Evolutionary conservation across 2,113 vertebrate species (phyloP).

Genomic region (Actenoides lindsayi): DNA sequence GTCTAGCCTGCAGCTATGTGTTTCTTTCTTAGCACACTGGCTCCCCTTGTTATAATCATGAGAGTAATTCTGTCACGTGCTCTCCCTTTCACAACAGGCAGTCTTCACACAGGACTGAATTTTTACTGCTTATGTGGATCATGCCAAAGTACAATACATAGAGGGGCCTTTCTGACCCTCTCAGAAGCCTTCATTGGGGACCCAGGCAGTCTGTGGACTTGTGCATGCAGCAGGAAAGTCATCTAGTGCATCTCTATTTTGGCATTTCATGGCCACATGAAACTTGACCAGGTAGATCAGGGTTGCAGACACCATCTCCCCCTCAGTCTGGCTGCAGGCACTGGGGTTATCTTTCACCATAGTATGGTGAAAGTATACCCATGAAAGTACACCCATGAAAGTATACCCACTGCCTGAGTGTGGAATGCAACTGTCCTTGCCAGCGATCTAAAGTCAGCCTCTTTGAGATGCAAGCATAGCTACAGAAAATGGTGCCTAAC

Average conservation of each 20-base stretch:
- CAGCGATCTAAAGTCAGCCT: constrained; percentile 15
- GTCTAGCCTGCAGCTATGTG: constrained; percentile 45
- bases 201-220: background rate
- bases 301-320: background rate
- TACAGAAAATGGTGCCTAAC: background rate
- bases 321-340: background rate
- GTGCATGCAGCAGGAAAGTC: background rate
- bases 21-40: constrained; percentile 23
- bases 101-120: background rate
- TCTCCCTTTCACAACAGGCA: background rate
- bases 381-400: too few relatives aligned
- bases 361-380: background rate
- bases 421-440: constrained; percentile 34
- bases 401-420: background rate
- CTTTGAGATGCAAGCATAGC: background rate
- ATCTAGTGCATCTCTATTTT: background rate
- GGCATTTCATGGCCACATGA: background rate
- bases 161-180: background rate
- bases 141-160: background rate
- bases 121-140: background rate
- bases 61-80: background rate
- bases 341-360: background rate
- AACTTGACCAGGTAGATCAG: background rate
- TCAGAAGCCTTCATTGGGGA: background rate
- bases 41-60: background rate